These are phyloP conservation scores for Cyprinodon diabolis DNA, from an alignment of 2,797 vertebrate species.

Conservation along the genomic window DNA sequence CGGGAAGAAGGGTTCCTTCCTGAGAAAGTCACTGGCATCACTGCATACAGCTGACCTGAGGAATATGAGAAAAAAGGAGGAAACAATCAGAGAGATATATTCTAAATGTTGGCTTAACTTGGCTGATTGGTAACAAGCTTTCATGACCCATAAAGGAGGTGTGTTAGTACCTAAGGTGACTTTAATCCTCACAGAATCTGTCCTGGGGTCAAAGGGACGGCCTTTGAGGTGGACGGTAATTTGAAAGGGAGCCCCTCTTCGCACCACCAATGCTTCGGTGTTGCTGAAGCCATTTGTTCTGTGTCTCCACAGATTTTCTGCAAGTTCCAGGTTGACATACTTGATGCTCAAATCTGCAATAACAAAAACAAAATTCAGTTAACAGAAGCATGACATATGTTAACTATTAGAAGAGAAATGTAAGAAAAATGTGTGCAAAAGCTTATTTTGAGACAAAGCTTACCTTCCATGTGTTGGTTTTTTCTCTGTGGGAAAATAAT, in stretches of 20 bases:
- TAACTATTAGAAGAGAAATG: not conserved
- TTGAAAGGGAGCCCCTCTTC: constrained; percentile 75
- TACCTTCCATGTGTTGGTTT: constrained; percentile 71
- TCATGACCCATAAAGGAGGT: not conserved
- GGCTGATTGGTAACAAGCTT: not conserved
- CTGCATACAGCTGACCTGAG: constrained; percentile 60
- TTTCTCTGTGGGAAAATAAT: not conserved
- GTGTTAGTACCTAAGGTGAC: constrained; percentile 66
- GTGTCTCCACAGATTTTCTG: constrained; percentile 69
- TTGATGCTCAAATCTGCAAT: constrained; percentile 64
- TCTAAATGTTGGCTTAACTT: not conserved
- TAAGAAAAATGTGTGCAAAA: not conserved
- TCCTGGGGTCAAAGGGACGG: constrained; percentile 57
- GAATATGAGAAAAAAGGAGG: not conserved
- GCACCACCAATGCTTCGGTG: constrained; percentile 71
- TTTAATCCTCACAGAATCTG: constrained; percentile 64
- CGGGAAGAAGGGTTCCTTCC: not conserved
- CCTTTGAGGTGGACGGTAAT: constrained; percentile 63
- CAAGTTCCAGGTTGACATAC: constrained; percentile 61
- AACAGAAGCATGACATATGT: not conserved
- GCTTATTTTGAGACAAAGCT: constrained; percentile 28
- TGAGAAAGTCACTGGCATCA: constrained; percentile 61
- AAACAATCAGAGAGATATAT: not conserved
- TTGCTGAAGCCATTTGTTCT: constrained; percentile 67
- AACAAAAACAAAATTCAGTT: not conserved